A percentile compares a stretch with the other conserved stretches of the same genome.
Conservation (phyloP, 2,888 invertebrate species). For the Tortrix viridana region DNA sequence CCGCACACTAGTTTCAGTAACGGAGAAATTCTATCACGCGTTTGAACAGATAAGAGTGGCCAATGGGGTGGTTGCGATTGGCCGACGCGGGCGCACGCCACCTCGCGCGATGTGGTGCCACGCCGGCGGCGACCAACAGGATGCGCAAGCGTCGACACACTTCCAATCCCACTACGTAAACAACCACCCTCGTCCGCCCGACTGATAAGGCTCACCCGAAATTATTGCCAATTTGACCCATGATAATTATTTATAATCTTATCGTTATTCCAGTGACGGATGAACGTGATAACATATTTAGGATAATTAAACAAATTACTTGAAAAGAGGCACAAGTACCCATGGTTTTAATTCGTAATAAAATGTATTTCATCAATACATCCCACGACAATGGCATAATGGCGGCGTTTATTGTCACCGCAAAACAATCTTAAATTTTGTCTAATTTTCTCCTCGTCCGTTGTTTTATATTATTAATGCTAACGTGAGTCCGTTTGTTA, state of each 20-base stretch:
- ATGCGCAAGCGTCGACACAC: conserved; percentile 55
- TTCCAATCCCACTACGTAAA: conserved; percentile 25
- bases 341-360: background rate
- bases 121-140: conserved; percentile 63
- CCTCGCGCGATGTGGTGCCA: conserved; percentile 79
- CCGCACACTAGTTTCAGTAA: conserved; percentile 57
- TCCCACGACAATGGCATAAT: background rate
- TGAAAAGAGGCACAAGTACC: background rate
- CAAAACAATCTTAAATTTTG: background rate
- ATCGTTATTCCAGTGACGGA: conserved; percentile 15
- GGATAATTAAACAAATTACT: background rate
- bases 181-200: conserved; percentile 16
- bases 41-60: conserved; percentile 72
- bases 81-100: conserved; percentile 52
- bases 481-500: too few relatives aligned
- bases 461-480: too few relatives aligned
- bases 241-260: conserved; percentile 1
- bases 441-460: too few relatives aligned
- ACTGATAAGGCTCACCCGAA: conserved; percentile 20
- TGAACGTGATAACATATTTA: background rate
- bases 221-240: conserved; percentile 11
- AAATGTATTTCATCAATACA: background rate
- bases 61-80: conserved; percentile 70
- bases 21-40: conserved; percentile 78
- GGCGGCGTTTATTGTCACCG: background rate